Conservation (phyloP, 2,797 vertebrate genomes). For the Trachurus trachurus region DNA sequence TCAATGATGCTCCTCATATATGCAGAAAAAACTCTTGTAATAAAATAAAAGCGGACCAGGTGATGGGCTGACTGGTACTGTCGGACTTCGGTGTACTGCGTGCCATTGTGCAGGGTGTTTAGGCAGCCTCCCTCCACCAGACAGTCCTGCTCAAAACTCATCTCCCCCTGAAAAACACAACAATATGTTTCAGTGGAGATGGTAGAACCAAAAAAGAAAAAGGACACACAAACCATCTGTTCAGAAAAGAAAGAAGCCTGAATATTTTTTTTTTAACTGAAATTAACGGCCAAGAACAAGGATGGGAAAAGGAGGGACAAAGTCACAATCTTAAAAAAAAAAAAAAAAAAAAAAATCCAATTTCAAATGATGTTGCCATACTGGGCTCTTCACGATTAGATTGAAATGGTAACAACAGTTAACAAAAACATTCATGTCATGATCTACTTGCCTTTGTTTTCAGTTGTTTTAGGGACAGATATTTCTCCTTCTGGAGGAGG, state of each 20-base stretch:
- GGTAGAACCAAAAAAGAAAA: not conserved
- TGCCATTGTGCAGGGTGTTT: slow-evolving; percentile 85
- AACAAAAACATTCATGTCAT: not conserved
- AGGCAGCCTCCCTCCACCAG: slow-evolving; percentile 88
- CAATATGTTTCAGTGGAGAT: not conserved
- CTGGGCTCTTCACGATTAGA: not conserved
- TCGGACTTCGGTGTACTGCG: slow-evolving; percentile 86
- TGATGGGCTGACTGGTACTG: slow-evolving; percentile 88
- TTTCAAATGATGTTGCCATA: too few species aligned
- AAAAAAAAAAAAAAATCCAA: not conserved
- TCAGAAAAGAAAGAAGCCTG: not conserved
- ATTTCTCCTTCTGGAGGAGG: slow-evolving; percentile 86
- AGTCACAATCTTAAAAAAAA: not conserved
- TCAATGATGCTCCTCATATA: slow-evolving; percentile 88
- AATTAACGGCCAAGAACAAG: not conserved
- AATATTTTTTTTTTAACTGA: not conserved
- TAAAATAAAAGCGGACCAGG: slow-evolving; percentile 91
- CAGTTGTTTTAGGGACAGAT: slow-evolving; percentile 83
- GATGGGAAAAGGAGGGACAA: too few species aligned
- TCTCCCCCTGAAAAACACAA: slow-evolving; percentile 84
- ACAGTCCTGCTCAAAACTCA: slow-evolving; percentile 88
- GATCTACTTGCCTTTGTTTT: slow-evolving; percentile 83
- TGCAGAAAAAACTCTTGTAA: slow-evolving; percentile 76
- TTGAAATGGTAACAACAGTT: too few species aligned
- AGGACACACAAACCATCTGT: not conserved